These are phyloP conservation scores for Caenorhabditis zanzibari DNA, from an alignment of 2,888 invertebrate species.

Conservation along the genomic window DNA sequence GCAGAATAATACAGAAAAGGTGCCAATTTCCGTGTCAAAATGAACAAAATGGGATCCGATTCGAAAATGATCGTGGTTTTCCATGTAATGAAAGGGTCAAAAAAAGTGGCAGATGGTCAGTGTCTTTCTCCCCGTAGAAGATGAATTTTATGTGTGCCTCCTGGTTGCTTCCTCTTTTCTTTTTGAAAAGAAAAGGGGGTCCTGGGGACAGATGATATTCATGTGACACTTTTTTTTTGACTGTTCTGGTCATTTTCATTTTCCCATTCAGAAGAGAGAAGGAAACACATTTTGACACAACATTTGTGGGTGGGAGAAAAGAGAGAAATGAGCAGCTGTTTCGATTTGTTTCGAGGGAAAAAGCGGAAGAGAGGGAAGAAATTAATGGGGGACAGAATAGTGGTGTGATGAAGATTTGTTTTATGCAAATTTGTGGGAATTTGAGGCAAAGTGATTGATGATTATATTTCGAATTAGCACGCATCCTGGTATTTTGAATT, in stretches of 20 bases:
- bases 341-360: conserved; percentile 9
- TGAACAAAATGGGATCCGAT: not conserved
- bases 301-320: conserved; percentile 39
- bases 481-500: too few species aligned
- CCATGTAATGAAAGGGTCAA: conserved; percentile 4
- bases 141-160: conserved; percentile 43
- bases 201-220: conserved; percentile 47
- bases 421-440: conserved; percentile 43
- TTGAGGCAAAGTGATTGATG: too few species aligned
- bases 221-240: conserved; percentile 63
- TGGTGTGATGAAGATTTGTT: conserved; percentile 8
- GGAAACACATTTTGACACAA: conserved; percentile 34
- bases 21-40: not conserved
- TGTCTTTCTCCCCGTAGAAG: not conserved
- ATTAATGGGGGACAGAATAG: too few species aligned
- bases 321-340: conserved; percentile 38
- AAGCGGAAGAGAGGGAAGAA: too few species aligned
- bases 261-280: not conserved
- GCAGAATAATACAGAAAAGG: too few species aligned
- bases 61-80: not conserved
- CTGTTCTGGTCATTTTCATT: conserved; percentile 50
- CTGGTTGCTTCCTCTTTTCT: conserved; percentile 1
- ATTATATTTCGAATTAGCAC: too few species aligned
- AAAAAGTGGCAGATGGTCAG: conserved; percentile 48
- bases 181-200: conserved; percentile 24